A percentile compares a stretch with the other conserved stretches of the same genome.
Conservation (phyloP, 1,140 invertebrate species). For the Leptoteleia sp. region DNA sequence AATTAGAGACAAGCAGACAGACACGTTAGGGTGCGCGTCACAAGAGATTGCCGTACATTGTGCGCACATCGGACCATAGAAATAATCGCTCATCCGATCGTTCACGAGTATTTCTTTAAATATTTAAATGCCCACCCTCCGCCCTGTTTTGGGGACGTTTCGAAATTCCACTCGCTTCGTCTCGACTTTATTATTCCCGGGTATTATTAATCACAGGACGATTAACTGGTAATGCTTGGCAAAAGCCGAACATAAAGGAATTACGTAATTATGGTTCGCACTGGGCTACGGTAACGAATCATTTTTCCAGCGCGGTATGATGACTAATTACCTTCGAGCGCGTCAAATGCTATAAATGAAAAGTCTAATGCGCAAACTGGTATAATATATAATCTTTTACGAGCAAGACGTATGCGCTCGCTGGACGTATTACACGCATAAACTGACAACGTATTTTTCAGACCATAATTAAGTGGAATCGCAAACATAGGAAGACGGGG, state of each 20-base stretch:
- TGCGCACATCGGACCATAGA: conserved; percentile 28
- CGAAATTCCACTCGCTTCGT: not conserved
- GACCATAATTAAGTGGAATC: conserved; percentile 20
- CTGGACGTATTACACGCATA: conserved; percentile 34
- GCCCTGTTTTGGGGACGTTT: not conserved
- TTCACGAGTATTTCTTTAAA: conserved; percentile 15
- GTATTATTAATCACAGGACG: conserved; percentile 6
- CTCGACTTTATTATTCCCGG: not conserved
- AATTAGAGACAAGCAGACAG: conserved; percentile 63
- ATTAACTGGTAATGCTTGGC: not conserved
- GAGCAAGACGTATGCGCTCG: conserved; percentile 24
- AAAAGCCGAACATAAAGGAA: conserved; percentile 1
- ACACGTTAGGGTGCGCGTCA: conserved; percentile 41
- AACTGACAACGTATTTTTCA: conserved; percentile 38
- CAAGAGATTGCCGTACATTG: conserved; percentile 37
- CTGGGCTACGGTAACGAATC: conserved; percentile 15
- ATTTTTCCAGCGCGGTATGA: conserved; percentile 9
- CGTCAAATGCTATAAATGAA: conserved; percentile 24
- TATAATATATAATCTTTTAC: conserved; percentile 35
- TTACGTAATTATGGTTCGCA: conserved; percentile 3
- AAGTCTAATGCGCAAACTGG: conserved; percentile 30
- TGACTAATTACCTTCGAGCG: conserved; percentile 34
- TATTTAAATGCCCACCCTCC: not conserved
- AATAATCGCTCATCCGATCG: conserved; percentile 30
- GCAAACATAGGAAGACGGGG: no score